Percentiles rank a stretch among this genome's conserved stretches.
Evolutionary conservation across 2,888 invertebrate species (phyloP).

Genomic region (Tiliacea citrago): DNA sequence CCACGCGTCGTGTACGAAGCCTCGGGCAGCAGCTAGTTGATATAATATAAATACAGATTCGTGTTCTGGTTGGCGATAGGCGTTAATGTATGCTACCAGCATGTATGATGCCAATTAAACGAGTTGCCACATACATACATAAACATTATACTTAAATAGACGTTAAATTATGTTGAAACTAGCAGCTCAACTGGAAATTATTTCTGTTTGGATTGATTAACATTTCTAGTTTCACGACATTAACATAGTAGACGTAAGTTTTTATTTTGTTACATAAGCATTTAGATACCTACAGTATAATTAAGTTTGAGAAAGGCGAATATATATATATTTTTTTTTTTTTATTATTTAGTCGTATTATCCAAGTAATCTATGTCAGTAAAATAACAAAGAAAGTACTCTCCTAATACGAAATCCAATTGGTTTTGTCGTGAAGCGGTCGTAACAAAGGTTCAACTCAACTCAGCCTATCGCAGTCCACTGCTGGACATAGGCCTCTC

Average conservation of each 20-base stretch:
- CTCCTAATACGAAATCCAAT: conserved; percentile 38
- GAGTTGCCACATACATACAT: conserved; percentile 46
- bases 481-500: too few species aligned
- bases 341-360: conserved; percentile 26
- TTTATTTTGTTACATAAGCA: conserved; percentile 43
- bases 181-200: conserved; percentile 45
- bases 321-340: too few species aligned
- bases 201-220: conserved; percentile 31
- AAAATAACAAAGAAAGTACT: conserved; percentile 45
- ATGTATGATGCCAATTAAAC: conserved; percentile 53
- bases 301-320: conserved; percentile 5
- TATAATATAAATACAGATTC: conserved; percentile 74
- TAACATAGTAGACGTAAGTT: conserved; percentile 20
- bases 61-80: conserved; percentile 62
- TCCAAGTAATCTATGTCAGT: conserved; percentile 13
- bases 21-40: too few species aligned
- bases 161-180: conserved; percentile 60
- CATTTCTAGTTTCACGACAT: conserved; percentile 45
- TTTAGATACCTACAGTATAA: not conserved
- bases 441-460: conserved; percentile 55
- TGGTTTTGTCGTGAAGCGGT: conserved; percentile 50
- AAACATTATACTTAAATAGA: conserved; percentile 50
- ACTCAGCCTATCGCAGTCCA: too few species aligned
- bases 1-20: too few species aligned
- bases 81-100: conserved; percentile 56